phyloP scores from a whole-genome alignment of 2,113 vertebrate species.

The Nyctereutes procyonoides region DNA sequence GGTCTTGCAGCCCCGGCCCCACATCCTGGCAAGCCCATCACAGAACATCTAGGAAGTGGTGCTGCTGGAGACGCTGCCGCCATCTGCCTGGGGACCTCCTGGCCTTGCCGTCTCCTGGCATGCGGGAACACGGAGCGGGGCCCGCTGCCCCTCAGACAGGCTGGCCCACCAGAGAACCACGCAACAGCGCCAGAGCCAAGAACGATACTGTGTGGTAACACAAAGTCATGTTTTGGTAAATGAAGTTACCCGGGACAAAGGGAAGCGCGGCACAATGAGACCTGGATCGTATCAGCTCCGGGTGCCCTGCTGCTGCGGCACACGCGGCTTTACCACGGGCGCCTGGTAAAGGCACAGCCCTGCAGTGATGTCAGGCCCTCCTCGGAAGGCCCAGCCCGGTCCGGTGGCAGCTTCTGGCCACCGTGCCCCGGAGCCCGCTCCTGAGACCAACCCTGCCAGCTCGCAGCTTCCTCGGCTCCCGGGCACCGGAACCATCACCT shows the following conservation, averaged over 20 bases:
- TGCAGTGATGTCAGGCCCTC: not conserved
- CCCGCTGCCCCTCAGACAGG: not conserved
- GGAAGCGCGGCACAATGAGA: accelerated
- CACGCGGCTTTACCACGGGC: accelerated
- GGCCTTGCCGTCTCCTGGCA: accelerated
- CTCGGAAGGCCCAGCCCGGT: not conserved
- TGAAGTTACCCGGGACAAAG: not conserved
- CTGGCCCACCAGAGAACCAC: not conserved
- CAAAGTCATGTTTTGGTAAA: not conserved
- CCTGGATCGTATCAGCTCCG: accelerated
- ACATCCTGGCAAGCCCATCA: accelerated
- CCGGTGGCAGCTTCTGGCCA: not conserved
- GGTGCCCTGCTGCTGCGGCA: accelerated
- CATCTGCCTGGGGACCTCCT: not conserved
- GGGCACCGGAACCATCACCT: not conserved
- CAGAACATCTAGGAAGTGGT: accelerated
- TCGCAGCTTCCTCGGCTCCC: not conserved
- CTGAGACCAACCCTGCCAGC: not conserved
- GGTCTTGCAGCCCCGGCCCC: not conserved
- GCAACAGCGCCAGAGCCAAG: accelerated
- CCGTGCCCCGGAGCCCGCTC: not conserved
- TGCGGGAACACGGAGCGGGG: accelerated
- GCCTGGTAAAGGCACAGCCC: accelerated
- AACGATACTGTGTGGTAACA: accelerated
- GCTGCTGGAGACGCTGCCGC: not conserved